A percentile compares a stretch with the other conserved stretches of the same genome.
Conservation (phyloP, 2,113 vertebrate genomes). For the Monopterus albus region DNA sequence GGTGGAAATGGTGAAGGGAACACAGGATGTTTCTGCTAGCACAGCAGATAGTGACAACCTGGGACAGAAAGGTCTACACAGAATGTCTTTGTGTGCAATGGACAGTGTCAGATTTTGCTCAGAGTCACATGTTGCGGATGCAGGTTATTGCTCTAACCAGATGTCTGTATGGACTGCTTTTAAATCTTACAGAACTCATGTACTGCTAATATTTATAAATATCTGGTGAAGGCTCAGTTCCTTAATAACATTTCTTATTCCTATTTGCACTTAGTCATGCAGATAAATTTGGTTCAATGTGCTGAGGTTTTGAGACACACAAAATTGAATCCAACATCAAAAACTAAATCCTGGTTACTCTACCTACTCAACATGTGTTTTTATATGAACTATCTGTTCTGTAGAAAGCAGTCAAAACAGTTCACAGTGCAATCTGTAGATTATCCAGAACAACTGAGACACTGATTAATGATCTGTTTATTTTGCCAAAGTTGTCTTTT, state of each 20-base stretch:
- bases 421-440: not conserved
- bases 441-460: not conserved
- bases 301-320: not conserved
- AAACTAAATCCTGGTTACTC: not conserved
- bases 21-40: not conserved
- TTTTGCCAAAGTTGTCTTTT: too few relatives aligned
- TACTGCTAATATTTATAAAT: not conserved
- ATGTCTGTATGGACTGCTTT: not conserved
- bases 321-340: not conserved
- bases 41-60: conserved; percentile 25
- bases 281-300: not conserved
- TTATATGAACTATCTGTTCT: too few relatives aligned
- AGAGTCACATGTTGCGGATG: conserved; percentile 20
- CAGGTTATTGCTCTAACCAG: conserved; percentile 41
- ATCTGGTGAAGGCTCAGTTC: not conserved
- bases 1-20: conserved; percentile 19
- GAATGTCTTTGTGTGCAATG: not conserved
- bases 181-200: not conserved
- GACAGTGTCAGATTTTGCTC: not conserved
- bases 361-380: not conserved
- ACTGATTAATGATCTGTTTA: too few relatives aligned
- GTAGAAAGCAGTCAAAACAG: too few relatives aligned
- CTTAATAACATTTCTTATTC: too few relatives aligned
- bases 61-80: conserved; percentile 2
- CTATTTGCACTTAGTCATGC: not conserved